Evolutionary conservation across 2,797 vertebrate genomes (phyloP), one percentile per base, ranked within the genome.

Genomic region (Halcyon leucocephala): DNA sequence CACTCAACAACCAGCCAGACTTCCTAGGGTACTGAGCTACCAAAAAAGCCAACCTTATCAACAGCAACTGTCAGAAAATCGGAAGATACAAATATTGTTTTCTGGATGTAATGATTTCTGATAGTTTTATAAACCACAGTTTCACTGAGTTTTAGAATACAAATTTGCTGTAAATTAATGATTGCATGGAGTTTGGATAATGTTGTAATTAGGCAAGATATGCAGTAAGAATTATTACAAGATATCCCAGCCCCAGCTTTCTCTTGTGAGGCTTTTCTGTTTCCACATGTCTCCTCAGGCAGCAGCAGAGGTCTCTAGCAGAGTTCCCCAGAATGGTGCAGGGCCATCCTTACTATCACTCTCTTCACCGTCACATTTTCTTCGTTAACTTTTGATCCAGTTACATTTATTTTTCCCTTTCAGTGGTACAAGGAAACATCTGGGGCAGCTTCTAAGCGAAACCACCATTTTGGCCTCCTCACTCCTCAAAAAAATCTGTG

Each of bases 31-130:
- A 82, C 37, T 2, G 2, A 88, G 86, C 55, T 60, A 91, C 28
- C 48, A 71, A 67, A 94, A 84, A 91, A 78, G 12, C 35, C 29
- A 93, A 48, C 7, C 14, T 79, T 86, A 88, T 46, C 77, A 82
- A 51, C 35, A 79, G 22, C 41, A 80, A 49, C 12, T 82, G 37
- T 52, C 77, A 93, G 37, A 88, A 76, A 82, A 86, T 49, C 7
- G 1, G 41, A 58, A 78, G 26, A 66, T 51, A 44, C 22, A 66
- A 70, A 66, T 60, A 60, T 5, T 51, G 24, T 58, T 49, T 82
- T 20, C 37, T 74, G 13, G 10, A 66, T 76, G 11, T 76, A 84
- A 84, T 85, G 35, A 82, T 77, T 70, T 64, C 37, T 77, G 51
- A 24, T 69, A 73, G 62, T 62, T 91, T 66, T 60, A 51, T 61